Evolutionary conservation across 2,113 vertebrate genomes (phyloP).

Genomic region (Bos taurus): DNA sequence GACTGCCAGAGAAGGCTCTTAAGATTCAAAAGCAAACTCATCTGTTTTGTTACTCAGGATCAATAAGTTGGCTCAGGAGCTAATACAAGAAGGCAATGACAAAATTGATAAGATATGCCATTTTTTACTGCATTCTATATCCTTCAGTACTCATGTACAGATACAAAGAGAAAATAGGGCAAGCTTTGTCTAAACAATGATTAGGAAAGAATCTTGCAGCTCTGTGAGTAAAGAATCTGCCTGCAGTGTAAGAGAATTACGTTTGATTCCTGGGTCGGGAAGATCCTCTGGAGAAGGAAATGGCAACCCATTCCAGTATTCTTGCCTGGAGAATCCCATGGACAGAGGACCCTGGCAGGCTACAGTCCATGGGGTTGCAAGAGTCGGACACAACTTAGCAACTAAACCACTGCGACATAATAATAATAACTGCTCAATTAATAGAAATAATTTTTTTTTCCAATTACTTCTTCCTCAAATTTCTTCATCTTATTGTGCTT

Average conservation of each 20-base stretch:
- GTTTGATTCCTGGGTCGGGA: background rate
- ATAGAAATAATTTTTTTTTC: background rate
- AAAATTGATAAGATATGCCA: background rate
- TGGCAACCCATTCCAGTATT: background rate
- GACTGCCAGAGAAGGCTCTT: background rate
- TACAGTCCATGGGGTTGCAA: background rate
- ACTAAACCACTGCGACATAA: accelerated
- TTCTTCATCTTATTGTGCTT: background rate
- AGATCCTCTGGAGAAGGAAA: background rate
- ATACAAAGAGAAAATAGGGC: background rate
- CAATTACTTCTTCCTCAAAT: background rate
- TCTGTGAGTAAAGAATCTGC: background rate
- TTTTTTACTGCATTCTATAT: background rate
- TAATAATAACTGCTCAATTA: background rate
- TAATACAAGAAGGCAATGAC: background rate
- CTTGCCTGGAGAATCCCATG: background rate
- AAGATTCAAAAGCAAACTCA: background rate
- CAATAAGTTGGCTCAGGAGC: background rate
- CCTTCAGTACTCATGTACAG: background rate
- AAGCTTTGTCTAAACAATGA: background rate
- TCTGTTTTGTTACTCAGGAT: background rate
- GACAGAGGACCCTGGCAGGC: background rate
- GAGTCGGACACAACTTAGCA: accelerated
- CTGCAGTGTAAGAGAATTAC: background rate
- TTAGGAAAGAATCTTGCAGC: background rate